Evolutionary conservation across 2,113 vertebrate species (phyloP).

Genomic region (Xyliphius kryptos): DNA sequence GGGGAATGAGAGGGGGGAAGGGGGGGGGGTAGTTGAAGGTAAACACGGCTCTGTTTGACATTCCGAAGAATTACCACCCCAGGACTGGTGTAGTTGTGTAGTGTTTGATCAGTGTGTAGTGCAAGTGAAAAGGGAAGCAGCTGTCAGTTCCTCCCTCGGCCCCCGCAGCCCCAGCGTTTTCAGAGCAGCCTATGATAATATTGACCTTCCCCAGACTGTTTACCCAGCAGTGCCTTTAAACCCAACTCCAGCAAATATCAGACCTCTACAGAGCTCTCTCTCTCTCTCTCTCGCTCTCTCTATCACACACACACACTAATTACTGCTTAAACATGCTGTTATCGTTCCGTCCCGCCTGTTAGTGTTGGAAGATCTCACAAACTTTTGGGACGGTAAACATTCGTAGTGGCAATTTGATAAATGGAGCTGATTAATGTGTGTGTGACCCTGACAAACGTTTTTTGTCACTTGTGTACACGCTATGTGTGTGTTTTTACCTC

Average conservation of each 20-base stretch:
- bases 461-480: constrained; percentile 13
- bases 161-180: constrained; percentile 49
- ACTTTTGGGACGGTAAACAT: constrained; percentile 41
- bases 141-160: constrained; percentile 45
- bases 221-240: constrained; percentile 62
- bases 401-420: constrained; percentile 31
- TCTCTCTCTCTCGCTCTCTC: constrained; percentile 2
- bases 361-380: constrained; percentile 50
- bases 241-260: constrained; percentile 62
- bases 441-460: constrained; percentile 26
- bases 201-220: constrained; percentile 66
- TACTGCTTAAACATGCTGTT: constrained; percentile 56
- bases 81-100: constrained; percentile 27
- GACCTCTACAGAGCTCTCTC: too few species aligned
- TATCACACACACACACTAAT: constrained; percentile 55
- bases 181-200: constrained; percentile 61
- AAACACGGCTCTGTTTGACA: constrained; percentile 21
- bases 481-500: neutral
- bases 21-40: too few species aligned
- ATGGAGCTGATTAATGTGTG: constrained; percentile 33
- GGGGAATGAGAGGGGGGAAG: too few species aligned
- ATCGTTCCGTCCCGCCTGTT: constrained; percentile 57
- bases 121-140: constrained; percentile 42
- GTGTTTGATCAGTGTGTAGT: constrained; percentile 41
- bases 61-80: constrained; percentile 12